A percentile compares a stretch with the other conserved stretches of the same genome.
These are phyloP conservation scores for Hemitrygon akajei DNA, from an alignment of 2,797 vertebrate species.

Conservation along the genomic window DNA sequence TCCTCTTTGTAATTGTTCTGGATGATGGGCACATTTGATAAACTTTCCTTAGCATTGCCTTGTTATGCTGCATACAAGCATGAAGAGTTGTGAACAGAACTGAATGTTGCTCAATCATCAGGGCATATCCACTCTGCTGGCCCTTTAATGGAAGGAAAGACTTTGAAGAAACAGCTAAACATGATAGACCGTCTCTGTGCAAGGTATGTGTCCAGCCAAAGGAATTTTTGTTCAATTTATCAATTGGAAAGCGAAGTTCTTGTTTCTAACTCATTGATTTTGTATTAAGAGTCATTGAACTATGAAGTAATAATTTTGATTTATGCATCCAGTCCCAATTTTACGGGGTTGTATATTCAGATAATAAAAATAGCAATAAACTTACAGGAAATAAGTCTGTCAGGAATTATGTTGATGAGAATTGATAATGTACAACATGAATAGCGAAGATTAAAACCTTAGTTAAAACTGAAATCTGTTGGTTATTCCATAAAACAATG, in stretches of 20 bases:
- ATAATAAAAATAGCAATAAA: slow-evolving; percentile 18
- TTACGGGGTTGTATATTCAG: slow-evolving; percentile 8
- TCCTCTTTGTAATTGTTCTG: too few relatives aligned
- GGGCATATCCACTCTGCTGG: too few relatives aligned
- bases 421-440: neutral
- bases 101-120: too few relatives aligned
- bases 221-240: neutral
- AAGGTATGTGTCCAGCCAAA: too few relatives aligned
- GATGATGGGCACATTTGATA: too few relatives aligned
- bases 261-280: neutral
- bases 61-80: too few relatives aligned
- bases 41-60: too few relatives aligned
- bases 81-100: too few relatives aligned
- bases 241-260: neutral
- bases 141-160: too few relatives aligned
- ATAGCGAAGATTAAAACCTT: neutral
- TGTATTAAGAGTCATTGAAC: neutral
- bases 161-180: too few relatives aligned
- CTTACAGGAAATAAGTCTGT: neutral
- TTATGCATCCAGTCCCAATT: neutral
- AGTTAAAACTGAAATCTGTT: neutral
- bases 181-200: too few relatives aligned
- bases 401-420: neutral
- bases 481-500: neutral
- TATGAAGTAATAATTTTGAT: neutral